Conservation (phyloP, 2,888 invertebrate species). For the Nomada ferruginata region DNA sequence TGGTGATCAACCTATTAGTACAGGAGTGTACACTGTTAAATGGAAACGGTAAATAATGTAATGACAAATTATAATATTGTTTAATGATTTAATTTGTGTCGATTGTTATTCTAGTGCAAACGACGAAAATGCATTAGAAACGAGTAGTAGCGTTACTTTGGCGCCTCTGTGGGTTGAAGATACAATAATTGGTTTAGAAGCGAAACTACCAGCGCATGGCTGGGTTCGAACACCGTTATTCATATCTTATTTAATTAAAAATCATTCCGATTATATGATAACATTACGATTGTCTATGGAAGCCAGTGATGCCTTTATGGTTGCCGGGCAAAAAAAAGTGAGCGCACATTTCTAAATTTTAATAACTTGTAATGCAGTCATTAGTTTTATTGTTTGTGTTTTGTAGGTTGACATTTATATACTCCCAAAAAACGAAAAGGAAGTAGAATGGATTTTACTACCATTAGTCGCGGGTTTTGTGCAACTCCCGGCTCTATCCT, state of each 20-base stretch:
- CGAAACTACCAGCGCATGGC: conserved; percentile 90
- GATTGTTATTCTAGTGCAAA: conserved; percentile 72
- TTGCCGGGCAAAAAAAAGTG: conserved; percentile 96
- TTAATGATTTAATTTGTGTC: conserved; percentile 1
- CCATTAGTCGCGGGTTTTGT: conserved; percentile 88
- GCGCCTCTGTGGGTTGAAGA: conserved; percentile 87
- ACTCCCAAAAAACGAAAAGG: conserved; percentile 87
- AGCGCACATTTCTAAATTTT: conserved; percentile 4
- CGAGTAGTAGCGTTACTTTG: conserved; percentile 86
- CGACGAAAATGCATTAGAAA: conserved; percentile 76
- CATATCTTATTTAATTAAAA: conserved; percentile 89
- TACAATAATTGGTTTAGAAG: conserved; percentile 87
- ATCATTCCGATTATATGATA: conserved; percentile 89
- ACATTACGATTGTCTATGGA: conserved; percentile 91
- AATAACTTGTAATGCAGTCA: background rate
- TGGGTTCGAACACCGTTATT: conserved; percentile 90
- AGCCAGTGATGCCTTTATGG: conserved; percentile 96
- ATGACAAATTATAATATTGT: background rate
- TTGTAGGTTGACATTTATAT: conserved; percentile 83
- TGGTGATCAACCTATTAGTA: conserved; percentile 84
- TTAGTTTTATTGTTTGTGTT: conserved; percentile 15
- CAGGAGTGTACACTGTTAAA: conserved; percentile 86
- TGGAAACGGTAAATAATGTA: conserved; percentile 85
- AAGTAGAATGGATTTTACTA: conserved; percentile 91
- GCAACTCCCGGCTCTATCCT: conserved; percentile 85